Base-by-base conservation (phyloP, 2,888 invertebrate species). In the Clostera curtula region DNA sequence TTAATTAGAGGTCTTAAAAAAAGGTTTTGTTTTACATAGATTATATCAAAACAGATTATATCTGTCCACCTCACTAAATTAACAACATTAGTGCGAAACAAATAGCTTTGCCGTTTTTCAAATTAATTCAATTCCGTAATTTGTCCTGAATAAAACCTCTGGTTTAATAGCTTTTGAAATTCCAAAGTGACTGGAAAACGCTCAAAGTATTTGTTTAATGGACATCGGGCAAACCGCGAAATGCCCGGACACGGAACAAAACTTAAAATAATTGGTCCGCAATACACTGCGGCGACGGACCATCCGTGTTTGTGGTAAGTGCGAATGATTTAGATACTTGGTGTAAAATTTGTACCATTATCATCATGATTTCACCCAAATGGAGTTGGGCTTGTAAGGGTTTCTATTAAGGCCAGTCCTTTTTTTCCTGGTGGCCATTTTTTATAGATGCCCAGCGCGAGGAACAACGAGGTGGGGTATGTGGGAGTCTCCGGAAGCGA, bases 181-280 rank as follows among this genome's bases (percentile, higher is more conserved):
- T 56, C 56, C 58, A 28, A 21, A 34, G 34, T 43, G 47, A 47
- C 47, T 54, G 52, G 46, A 49, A 42, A 56, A 51, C 52, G 54
- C 58, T 55, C 50, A 48, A 46, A 52, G 67, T 60, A 61, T 66
- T 67, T 66, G 67, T 59, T 67, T 72, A 76, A 75, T 71, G 72
- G 73, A 66, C 66, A 64, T 36, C 58, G 64, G 62, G 52, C 60
- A 60, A 69, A 74, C 77, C 77, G 73, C 79, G 69, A 65, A 73
- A 68, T 64, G 68, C 53, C 63, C 67, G 68, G 66, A 82, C 82
- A 80, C 70, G 77, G 66, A 79, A 80, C 76, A 62, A 82, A 83
- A 83, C 82, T 82, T 80, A 77, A 80, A 83, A 80, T 83, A 80
- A 83, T 83, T 83, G 80, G 66, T 70, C 52, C 64, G 63, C 59